These are phyloP conservation scores for Corvus moneduloides DNA, from an alignment of 2,113 vertebrate species.

Conservation along the genomic window DNA sequence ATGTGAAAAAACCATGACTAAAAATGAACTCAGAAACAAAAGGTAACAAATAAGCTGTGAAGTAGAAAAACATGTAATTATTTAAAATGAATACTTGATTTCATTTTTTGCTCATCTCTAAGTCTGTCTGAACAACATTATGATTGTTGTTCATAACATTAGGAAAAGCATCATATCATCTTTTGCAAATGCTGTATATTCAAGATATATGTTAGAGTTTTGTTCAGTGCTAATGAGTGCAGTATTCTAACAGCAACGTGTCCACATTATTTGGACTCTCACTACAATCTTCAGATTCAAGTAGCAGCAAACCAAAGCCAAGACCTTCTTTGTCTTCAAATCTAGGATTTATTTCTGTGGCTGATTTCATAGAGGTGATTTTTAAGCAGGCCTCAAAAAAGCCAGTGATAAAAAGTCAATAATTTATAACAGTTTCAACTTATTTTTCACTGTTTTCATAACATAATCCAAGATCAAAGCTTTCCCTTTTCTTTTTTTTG, in stretches of 20 bases:
- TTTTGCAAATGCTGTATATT: not conserved
- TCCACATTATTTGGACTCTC: not conserved
- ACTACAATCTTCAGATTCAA: not conserved
- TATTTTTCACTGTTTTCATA: not conserved
- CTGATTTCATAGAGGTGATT: not conserved
- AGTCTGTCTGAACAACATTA: not conserved
- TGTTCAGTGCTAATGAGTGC: not conserved
- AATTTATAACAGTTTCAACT: not conserved
- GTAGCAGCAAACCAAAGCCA: not conserved
- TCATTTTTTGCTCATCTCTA: not conserved
- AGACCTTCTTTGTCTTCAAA: not conserved
- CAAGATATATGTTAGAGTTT: not conserved
- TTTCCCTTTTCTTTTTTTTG: not conserved
- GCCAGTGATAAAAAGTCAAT: not conserved
- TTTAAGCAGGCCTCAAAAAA: not conserved
- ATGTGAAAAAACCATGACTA: not conserved
- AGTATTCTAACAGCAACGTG: not conserved
- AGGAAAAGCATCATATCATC: not conserved
- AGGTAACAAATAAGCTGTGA: not conserved
- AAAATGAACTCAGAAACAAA: not conserved
- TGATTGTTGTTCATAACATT: not conserved
- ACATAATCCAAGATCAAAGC: not conserved
- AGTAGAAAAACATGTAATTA: not conserved
- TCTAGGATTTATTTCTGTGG: not conserved
- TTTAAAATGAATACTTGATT: not conserved